Evolutionary conservation across 2,888 invertebrate species (phyloP).

Genomic region (Cerastis leucographa): DNA sequence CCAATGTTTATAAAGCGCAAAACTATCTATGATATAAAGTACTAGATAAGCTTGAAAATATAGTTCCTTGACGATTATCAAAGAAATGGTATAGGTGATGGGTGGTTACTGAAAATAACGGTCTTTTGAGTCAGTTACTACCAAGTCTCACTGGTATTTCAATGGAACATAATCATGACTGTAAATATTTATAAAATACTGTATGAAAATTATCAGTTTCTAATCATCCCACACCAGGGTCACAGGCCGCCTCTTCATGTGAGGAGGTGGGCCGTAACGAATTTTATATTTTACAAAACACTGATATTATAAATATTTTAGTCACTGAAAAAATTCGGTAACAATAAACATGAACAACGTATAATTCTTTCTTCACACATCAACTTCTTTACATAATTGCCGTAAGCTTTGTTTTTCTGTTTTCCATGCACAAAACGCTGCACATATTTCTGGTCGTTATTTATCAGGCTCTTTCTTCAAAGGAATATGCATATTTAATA

Average conservation of each 20-base stretch:
- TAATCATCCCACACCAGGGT: neutral
- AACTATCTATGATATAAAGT: neutral
- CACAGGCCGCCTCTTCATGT: neutral
- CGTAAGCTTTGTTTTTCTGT: neutral
- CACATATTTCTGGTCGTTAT: neutral
- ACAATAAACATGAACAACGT: neutral
- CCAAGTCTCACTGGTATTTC: no score
- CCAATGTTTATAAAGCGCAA: neutral
- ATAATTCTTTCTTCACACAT: neutral
- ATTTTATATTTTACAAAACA: no score
- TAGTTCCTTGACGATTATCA: no score
- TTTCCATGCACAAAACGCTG: neutral
- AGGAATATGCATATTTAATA: constrained; percentile 10
- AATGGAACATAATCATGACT: no score
- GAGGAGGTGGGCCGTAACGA: no score
- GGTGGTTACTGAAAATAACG: no score
- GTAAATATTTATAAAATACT: no score
- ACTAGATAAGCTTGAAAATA: neutral
- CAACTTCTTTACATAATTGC: neutral
- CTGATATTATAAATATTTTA: neutral
- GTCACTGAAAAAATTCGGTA: neutral
- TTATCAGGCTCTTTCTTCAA: neutral
- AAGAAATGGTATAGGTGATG: no score
- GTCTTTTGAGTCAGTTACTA: no score
- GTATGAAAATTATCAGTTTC: no score